Percentiles rank a stretch among this genome's conserved stretches.
Conservation (phyloP, 2,797 vertebrate species). For the Hoplostethus mediterraneus region DNA sequence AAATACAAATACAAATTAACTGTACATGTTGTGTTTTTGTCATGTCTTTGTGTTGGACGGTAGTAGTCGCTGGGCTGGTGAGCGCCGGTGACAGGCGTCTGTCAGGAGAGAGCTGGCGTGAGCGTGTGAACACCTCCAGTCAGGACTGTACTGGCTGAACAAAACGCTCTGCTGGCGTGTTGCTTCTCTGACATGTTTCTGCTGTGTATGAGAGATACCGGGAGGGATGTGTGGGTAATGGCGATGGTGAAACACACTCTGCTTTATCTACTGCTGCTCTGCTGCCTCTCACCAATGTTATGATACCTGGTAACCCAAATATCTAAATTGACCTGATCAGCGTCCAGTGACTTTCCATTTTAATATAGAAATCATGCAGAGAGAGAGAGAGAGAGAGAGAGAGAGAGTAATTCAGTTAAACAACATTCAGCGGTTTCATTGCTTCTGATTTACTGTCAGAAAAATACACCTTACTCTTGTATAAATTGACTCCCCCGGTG, state of each 20-base stretch:
- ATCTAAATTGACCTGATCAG: background rate
- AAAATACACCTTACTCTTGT: background rate
- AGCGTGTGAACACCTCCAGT: background rate
- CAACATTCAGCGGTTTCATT: background rate
- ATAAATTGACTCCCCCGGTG: background rate
- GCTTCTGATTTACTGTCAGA: background rate
- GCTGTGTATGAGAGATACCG: conserved; percentile 6
- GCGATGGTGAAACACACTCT: background rate
- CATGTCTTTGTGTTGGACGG: background rate
- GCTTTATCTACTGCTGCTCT: background rate
- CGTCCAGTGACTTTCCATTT: no score
- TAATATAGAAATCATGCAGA: no score
- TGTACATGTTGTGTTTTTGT: no score
- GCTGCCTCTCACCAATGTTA: background rate
- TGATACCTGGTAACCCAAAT: background rate
- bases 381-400: background rate
- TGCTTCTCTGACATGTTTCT: conserved; percentile 11
- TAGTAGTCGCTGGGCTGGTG: background rate
- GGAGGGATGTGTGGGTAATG: background rate
- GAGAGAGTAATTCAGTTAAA: background rate
- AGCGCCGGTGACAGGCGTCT: background rate
- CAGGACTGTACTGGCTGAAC: background rate
- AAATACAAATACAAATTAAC: no score
- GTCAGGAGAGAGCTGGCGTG: background rate
- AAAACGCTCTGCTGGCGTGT: background rate